Base-by-base conservation (phyloP, 2,113 vertebrate species). In the Proteles cristata region DNA sequence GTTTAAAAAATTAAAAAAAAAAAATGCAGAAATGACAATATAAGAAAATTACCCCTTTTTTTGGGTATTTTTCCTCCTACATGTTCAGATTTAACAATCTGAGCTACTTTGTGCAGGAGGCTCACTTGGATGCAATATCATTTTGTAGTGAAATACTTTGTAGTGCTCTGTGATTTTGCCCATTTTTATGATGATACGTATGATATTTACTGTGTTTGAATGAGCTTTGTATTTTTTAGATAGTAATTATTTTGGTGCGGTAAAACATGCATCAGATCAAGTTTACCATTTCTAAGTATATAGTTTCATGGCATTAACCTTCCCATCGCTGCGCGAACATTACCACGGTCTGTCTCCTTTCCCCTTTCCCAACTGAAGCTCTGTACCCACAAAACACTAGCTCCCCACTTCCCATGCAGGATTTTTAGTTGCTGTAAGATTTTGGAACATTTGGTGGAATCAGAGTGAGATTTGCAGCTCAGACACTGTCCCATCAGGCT, bases 321-420 rank as follows among this genome's bases (percentile, higher is more conserved):
- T 11, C 43, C 9, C 9, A 1, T 1, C 0, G 11, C 7, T 1
- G 14, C 5, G 21, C 6, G 1, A 15, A 26, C 21, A 0, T n/a
- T 23, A 10, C 33, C 50, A 10, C 12, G 23, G 4, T 33, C 31
- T 4, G 12, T 11, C 26, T 53, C n/a, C 12, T 19, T 8, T 19
- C 63, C 3, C n/a, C 50, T 39, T 50, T 33, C 31, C 17, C 39
- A 33, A 7, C 33, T 1, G 63, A 71, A 50, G 9, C 25, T 28
- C 43, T 28, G 26, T 1, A 11, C 73, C 50, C 63, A 0, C 0
- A 17, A 31, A 71, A 19, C 4, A 2, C 17, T 5, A 28, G 0
- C 43, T 23, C 16, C 21, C 28, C 35, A 5, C 3, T 21, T 55
- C 33, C 39, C 39, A 8, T 7, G 39, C 55, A 8, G 17, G 31